These are phyloP conservation scores for Trialeurodes vaporariorum DNA, from an alignment of 1,140 invertebrate genomes.

Conservation along the genomic window DNA sequence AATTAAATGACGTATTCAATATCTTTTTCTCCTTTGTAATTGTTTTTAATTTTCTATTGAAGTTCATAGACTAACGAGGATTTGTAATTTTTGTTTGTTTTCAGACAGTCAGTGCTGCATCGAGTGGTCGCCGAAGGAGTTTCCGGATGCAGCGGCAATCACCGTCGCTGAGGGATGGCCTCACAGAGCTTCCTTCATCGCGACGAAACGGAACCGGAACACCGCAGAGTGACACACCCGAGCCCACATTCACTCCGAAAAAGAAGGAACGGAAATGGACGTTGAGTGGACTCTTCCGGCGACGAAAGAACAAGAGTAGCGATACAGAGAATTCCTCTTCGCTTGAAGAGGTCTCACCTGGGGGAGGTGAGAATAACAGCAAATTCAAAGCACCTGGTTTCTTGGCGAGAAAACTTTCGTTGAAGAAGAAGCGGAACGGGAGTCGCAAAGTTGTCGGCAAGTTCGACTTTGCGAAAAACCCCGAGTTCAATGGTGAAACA, in stretches of 20 bases:
- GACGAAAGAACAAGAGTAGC: conserved; percentile 48
- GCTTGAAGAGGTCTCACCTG: background rate
- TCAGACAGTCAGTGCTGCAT: background rate
- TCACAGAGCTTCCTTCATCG: background rate
- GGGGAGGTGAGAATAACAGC: conserved; percentile 43
- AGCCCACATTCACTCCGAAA: background rate
- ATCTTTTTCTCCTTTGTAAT: too few species aligned
- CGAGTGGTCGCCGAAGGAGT: background rate
- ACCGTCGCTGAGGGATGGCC: background rate
- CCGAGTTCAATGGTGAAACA: background rate
- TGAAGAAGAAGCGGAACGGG: conserved; percentile 19
- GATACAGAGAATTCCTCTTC: conserved; percentile 35
- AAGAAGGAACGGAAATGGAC: conserved; percentile 56
- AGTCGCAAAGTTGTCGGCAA: conserved; percentile 24
- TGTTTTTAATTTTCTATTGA: too few species aligned
- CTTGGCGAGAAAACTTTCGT: conserved; percentile 14
- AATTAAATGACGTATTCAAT: too few species aligned
- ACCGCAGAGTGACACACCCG: background rate
- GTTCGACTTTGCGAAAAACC: conserved; percentile 16
- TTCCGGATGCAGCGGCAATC: background rate
- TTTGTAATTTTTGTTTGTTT: background rate
- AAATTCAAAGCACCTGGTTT: conserved; percentile 34
- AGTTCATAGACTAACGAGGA: too few species aligned
- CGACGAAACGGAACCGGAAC: too few species aligned
- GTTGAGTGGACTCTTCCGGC: conserved; percentile 52